These are phyloP conservation scores for Symphodus melops DNA, from an alignment of 2,113 vertebrate genomes.

Conservation along the genomic window DNA sequence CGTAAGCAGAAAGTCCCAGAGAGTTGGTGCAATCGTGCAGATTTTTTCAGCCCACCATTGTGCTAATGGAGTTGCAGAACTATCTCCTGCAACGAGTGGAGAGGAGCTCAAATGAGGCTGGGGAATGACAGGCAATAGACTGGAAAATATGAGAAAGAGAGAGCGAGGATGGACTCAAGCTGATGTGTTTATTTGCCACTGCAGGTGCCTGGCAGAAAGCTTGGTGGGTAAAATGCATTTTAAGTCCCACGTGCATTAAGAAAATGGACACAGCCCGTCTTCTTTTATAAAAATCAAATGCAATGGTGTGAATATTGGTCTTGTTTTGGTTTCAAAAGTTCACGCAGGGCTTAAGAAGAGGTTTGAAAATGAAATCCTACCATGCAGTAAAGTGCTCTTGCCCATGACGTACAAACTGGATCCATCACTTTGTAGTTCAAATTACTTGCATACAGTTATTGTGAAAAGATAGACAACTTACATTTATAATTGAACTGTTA, in stretches of 20 bases:
- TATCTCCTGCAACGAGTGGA: constrained; percentile 21
- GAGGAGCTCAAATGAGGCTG: constrained; percentile 51
- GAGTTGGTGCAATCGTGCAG: constrained; percentile 28
- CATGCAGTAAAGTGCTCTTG: not conserved
- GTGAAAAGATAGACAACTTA: constrained; percentile 21
- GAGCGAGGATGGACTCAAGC: constrained; percentile 39
- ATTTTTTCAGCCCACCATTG: constrained; percentile 23
- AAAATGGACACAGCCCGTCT: constrained; percentile 12
- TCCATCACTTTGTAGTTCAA: not conserved
- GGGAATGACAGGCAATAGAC: constrained; percentile 53
- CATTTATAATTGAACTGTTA: constrained; percentile 1
- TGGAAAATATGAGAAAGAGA: constrained; percentile 56
- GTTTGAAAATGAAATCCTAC: not conserved
- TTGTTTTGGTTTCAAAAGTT: constrained; percentile 8
- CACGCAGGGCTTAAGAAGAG: not conserved
- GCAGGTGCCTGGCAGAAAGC: constrained; percentile 27
- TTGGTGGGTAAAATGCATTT: constrained; percentile 38
- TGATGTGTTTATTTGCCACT: constrained; percentile 59
- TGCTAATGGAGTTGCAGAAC: constrained; percentile 47
- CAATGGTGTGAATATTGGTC: constrained; percentile 1
- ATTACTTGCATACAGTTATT: constrained; percentile 4
- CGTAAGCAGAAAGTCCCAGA: not conserved
- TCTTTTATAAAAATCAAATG: constrained; percentile 29
- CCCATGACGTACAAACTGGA: not conserved
- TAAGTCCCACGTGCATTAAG: constrained; percentile 40